phyloP scores from a whole-genome alignment of 1,140 invertebrate genomes.

The Himalopsyche phryganea region DNA sequence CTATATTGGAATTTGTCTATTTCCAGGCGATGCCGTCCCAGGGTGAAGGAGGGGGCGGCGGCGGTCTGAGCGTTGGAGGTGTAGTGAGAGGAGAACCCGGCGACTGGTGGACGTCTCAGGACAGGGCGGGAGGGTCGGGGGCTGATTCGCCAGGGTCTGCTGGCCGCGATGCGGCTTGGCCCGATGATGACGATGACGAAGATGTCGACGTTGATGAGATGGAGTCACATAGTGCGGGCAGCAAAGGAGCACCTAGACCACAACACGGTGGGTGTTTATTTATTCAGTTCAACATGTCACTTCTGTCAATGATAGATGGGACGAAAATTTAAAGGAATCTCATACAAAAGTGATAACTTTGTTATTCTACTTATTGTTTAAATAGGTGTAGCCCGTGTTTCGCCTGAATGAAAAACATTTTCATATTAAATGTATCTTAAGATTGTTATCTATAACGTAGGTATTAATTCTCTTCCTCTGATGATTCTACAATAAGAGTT shows the following conservation, averaged over 20 bases:
- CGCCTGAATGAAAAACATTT: too few relatives aligned
- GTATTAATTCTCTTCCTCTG: too few relatives aligned
- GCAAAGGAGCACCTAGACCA: conserved; percentile 1
- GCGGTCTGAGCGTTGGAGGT: not conserved
- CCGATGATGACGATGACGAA: conserved; percentile 30
- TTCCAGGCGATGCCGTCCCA: conserved; percentile 8
- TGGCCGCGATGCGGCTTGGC: conserved; percentile 22
- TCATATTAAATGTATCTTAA: too few relatives aligned
- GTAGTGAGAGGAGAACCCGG: not conserved
- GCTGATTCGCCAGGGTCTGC: conserved; percentile 28
- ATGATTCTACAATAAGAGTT: too few relatives aligned
- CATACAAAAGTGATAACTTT: too few relatives aligned
- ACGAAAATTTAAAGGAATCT: not conserved
- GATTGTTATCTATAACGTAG: too few relatives aligned
- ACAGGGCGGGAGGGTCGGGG: conserved; percentile 16
- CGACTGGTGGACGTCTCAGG: conserved; percentile 16
- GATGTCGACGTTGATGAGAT: conserved; percentile 28
- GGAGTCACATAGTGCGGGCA: conserved; percentile 18
- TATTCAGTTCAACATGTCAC: not conserved
- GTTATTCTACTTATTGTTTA: too few relatives aligned
- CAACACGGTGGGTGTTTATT: not conserved
- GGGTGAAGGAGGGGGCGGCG: conserved; percentile 3
- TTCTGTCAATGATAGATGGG: not conserved
- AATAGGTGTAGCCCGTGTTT: too few relatives aligned
- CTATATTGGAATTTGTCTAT: too few relatives aligned